phyloP scores from a whole-genome alignment of 2,113 vertebrate species.

The Baryphthengus martii region DNA sequence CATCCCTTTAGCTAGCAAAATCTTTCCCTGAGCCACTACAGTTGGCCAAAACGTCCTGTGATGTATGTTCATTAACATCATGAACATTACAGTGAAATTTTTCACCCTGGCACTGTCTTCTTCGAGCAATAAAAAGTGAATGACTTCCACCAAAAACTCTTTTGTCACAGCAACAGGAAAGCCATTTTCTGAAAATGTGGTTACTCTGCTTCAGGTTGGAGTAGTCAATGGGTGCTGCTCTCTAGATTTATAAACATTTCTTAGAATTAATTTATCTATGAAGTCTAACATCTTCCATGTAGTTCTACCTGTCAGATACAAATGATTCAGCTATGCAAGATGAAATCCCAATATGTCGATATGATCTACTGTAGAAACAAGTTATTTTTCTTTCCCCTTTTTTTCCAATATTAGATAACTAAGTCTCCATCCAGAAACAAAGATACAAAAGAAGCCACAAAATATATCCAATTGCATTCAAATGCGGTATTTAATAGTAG shows the following conservation, averaged over 20 bases:
- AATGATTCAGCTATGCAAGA: slow-evolving; percentile 50
- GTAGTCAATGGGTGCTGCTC: not conserved
- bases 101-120: not conserved
- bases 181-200: slow-evolving; percentile 6
- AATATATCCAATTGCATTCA: not conserved
- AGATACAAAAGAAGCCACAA: slow-evolving; percentile 48
- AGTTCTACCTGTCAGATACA: slow-evolving; percentile 49
- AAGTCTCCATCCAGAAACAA: slow-evolving; percentile 24
- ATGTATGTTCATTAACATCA: slow-evolving; percentile 40
- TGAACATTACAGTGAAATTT: slow-evolving; percentile 17
- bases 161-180: slow-evolving; percentile 30
- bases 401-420: slow-evolving; percentile 29
- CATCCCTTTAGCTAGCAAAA: not conserved
- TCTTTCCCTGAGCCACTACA: not conserved
- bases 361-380: slow-evolving; percentile 27
- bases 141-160: slow-evolving; percentile 40
- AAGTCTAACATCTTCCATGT: slow-evolving; percentile 7
- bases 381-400: slow-evolving; percentile 25
- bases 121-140: slow-evolving; percentile 27
- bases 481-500: not conserved
- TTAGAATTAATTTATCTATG: slow-evolving; percentile 54
- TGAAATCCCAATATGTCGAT: slow-evolving; percentile 45
- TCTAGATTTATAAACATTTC: slow-evolving; percentile 31
- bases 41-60: not conserved
- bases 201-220: not conserved